A percentile compares a stretch with the other conserved stretches of the same genome.
Evolutionary conservation across 2,113 vertebrate species (phyloP).

Genomic region (Bos indicus): DNA sequence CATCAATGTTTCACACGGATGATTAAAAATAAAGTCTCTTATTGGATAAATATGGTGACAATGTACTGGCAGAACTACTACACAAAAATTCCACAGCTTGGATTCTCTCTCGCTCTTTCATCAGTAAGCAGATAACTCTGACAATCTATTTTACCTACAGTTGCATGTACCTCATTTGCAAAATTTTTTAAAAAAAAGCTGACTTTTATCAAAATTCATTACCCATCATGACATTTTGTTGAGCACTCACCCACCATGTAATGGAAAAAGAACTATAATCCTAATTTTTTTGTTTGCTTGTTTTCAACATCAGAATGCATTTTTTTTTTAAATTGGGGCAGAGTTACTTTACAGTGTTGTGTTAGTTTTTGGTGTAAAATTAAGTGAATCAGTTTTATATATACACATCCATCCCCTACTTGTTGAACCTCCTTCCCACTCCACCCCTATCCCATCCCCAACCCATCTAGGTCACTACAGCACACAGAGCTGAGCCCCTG

Average conservation of each 20-base stretch:
- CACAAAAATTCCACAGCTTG: neutral
- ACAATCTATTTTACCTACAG: neutral
- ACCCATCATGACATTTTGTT: neutral
- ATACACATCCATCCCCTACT: neutral
- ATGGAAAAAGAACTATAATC: neutral
- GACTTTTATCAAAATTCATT: neutral
- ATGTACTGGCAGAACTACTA: neutral
- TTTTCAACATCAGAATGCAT: neutral
- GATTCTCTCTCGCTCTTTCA: neutral
- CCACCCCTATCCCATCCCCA: neutral
- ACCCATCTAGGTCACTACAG: neutral
- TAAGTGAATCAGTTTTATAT: neutral
- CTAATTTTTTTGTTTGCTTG: neutral
- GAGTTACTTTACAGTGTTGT: neutral
- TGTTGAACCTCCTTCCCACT: neutral
- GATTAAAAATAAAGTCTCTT: neutral
- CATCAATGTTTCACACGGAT: neutral
- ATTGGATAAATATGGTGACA: neutral
- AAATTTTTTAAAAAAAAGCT: neutral
- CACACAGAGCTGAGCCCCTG: neutral
- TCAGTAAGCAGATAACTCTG: neutral
- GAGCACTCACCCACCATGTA: neutral
- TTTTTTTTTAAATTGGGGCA: neutral
- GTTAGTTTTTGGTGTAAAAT: neutral
- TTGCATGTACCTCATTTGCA: neutral